phyloP scores from a whole-genome alignment of 2,797 vertebrate genomes.

The Hoplostethus mediterraneus region DNA sequence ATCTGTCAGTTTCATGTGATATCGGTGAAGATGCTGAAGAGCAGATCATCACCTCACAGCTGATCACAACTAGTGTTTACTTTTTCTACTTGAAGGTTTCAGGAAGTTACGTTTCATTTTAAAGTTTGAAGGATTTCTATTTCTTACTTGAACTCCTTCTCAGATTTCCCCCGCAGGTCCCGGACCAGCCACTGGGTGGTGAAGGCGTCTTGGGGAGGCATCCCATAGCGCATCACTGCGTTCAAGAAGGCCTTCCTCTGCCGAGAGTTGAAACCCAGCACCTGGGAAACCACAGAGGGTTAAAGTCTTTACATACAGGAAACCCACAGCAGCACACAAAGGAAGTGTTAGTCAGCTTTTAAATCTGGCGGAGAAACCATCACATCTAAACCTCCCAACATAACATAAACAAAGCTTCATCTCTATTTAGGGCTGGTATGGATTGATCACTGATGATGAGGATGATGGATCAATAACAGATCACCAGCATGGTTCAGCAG shows the following conservation, averaged over 20 bases:
- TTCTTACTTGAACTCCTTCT: slow-evolving; percentile 97
- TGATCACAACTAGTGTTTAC: not conserved
- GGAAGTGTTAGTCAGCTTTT: too few relatives aligned
- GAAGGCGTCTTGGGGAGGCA: slow-evolving; percentile 98
- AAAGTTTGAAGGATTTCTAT: not conserved
- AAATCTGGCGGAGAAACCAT: too few relatives aligned
- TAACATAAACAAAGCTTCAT: too few relatives aligned
- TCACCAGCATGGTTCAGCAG: too few relatives aligned
- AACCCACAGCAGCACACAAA: not conserved
- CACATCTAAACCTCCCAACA: too few relatives aligned
- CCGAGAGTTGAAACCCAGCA: slow-evolving; percentile 97
- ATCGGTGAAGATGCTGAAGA: too few relatives aligned
- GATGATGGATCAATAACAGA: too few relatives aligned
- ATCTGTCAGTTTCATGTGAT: not conserved
- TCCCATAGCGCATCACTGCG: slow-evolving; percentile 98
- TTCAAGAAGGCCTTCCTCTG: slow-evolving; percentile 99
- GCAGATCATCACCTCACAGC: not conserved
- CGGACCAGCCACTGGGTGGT: slow-evolving; percentile 98
- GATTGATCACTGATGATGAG: too few relatives aligned
- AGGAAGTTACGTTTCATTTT: not conserved
- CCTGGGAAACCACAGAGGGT: slow-evolving; percentile 76
- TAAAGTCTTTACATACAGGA: not conserved
- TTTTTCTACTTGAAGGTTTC: too few relatives aligned
- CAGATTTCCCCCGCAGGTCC: slow-evolving; percentile 96
- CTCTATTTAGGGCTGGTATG: too few relatives aligned